These are phyloP conservation scores for Nomada fabriciana DNA, from an alignment of 2,888 invertebrate species.

Conservation along the genomic window DNA sequence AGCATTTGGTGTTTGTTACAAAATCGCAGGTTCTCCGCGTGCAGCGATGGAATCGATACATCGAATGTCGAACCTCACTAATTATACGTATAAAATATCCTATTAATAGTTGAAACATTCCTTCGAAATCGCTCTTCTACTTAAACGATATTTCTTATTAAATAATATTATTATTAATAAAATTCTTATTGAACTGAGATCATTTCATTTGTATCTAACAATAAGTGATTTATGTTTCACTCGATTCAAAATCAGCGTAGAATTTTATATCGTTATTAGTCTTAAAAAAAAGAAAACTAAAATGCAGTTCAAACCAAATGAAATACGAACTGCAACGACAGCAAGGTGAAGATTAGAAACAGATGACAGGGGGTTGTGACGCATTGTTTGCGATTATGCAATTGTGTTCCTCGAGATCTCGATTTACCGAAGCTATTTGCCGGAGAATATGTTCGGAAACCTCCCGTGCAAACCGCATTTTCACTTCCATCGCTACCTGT, in stretches of 20 bases:
- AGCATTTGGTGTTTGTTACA: neutral
- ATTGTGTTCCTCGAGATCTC: neutral
- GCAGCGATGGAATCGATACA: neutral
- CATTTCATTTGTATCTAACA: no score
- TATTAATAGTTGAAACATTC: no score
- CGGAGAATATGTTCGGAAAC: neutral
- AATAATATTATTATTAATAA: no score
- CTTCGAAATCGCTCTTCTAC: no score
- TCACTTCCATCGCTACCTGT: slow-evolving; percentile 16
- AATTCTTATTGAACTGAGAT: no score
- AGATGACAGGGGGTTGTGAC: neutral
- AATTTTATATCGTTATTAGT: neutral
- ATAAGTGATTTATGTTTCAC: neutral
- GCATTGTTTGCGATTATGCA: slow-evolving; percentile 2
- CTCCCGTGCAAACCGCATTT: neutral
- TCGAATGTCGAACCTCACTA: neutral
- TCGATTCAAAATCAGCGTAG: neutral
- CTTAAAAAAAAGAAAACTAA: no score
- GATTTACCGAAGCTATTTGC: slow-evolving; percentile 20
- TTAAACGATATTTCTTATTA: no score
- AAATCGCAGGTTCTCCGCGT: slow-evolving; percentile 20
- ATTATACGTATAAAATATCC: neutral
- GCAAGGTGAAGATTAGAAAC: neutral
- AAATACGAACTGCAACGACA: neutral
- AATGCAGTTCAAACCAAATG: neutral